These are phyloP conservation scores for Drosophila kanapiae DNA, from an alignment of 1,140 invertebrate genomes.

Conservation along the genomic window DNA sequence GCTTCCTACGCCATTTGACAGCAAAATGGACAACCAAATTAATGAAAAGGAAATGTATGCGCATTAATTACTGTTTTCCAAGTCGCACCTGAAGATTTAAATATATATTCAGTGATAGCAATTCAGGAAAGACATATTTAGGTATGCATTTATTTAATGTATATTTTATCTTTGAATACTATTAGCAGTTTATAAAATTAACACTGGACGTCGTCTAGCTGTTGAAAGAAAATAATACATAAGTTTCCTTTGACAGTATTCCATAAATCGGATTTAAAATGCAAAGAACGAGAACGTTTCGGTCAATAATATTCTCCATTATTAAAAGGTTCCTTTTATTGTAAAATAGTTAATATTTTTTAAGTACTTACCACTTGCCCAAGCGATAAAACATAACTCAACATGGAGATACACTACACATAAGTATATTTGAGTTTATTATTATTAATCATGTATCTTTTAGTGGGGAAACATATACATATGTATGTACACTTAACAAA, in stretches of 20 bases:
- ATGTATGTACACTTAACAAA: conserved; percentile 71
- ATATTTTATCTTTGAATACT: too few relatives aligned
- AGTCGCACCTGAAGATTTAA: not conserved
- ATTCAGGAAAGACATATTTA: not conserved
- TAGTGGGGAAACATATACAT: conserved; percentile 65
- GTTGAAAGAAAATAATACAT: too few relatives aligned
- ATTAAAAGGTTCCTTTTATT: too few relatives aligned
- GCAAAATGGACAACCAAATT: not conserved
- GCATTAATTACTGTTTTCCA: not conserved
- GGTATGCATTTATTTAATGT: too few relatives aligned
- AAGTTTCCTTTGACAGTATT: too few relatives aligned
- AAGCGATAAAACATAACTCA: not conserved
- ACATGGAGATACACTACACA: conserved; percentile 50
- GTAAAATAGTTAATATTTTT: too few relatives aligned
- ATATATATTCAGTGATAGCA: not conserved
- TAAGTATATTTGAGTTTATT: conserved; percentile 74
- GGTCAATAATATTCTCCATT: too few relatives aligned
- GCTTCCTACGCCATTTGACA: too few relatives aligned
- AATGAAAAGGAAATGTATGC: not conserved
- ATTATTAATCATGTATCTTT: conserved; percentile 60
- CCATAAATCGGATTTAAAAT: too few relatives aligned
- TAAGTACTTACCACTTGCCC: not conserved
- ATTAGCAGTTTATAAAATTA: too few relatives aligned
- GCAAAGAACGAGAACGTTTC: too few relatives aligned
- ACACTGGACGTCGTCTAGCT: too few relatives aligned